A percentile compares a stretch with the other conserved stretches of the same genome.
phyloP scores from a whole-genome alignment of 2,797 vertebrate genomes.

The Sebastes baramenuke region DNA sequence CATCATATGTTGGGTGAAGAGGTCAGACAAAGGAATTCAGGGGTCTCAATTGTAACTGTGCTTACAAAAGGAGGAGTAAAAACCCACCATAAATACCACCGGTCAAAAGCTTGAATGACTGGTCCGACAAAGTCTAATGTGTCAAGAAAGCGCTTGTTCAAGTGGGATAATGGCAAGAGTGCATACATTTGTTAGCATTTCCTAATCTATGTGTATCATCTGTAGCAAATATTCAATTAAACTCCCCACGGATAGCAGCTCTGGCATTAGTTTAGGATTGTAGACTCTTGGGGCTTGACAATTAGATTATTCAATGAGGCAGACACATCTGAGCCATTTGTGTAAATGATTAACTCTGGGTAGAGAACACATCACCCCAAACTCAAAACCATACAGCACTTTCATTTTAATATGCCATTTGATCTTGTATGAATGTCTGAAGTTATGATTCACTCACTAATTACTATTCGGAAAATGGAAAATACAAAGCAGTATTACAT shows the following conservation, averaged over 20 bases:
- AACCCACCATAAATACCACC: constrained; percentile 12
- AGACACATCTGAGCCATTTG: constrained; percentile 1
- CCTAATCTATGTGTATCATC: not conserved
- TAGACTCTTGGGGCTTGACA: not conserved
- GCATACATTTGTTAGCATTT: not conserved
- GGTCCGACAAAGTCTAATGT: not conserved
- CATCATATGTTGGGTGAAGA: constrained; percentile 4
- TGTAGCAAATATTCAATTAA: not conserved
- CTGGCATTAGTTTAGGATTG: not conserved
- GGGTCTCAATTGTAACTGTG: not conserved
- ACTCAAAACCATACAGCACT: not conserved
- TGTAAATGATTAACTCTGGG: constrained; percentile 34
- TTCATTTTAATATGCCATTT: not conserved
- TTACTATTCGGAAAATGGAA: not conserved
- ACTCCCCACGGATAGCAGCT: not conserved
- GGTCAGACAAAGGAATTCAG: constrained; percentile 33
- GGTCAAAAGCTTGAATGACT: not conserved
- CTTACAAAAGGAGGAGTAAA: constrained; percentile 4
- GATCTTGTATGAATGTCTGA: not conserved
- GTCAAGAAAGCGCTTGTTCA: not conserved
- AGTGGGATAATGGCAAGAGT: not conserved
- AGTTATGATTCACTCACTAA: not conserved
- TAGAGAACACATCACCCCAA: not conserved
- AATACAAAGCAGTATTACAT: not conserved
- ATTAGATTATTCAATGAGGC: constrained; percentile 1